Base-by-base conservation (phyloP, 2,113 vertebrate genomes). In the Myrmecobius fasciatus region DNA sequence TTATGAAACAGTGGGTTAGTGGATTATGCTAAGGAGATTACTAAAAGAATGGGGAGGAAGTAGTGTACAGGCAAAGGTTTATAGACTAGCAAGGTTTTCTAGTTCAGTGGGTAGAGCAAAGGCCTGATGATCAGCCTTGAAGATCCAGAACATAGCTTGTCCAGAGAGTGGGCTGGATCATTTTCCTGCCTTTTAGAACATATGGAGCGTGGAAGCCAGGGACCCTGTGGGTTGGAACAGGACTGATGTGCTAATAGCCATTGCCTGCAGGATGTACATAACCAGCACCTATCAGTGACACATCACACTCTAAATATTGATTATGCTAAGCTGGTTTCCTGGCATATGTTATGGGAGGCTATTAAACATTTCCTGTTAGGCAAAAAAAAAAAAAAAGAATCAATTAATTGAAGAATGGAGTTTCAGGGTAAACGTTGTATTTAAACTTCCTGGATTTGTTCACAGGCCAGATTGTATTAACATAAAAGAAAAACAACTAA, bases 291-390 rank as follows among this genome's bases (percentile, higher is more conserved):
- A 96, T 97, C 97, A 96, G 96, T 94, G 92, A 97, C 96, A 97
- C 97, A 96, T 96, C 98, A 97, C 94, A 97, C 92, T 97, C 96
- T 97, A 97, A 98, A 97, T 98, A 98, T 98, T 97, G 98, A 98
- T 97, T 97, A 97, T 97, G 92, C 96, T 83, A 96, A 96, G 96
- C 96, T 96, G 95, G 97, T 93, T 97, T 98, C 97, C 97, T 97
- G 98, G 95, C 97, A 95, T 91, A 96, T 95, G 95, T 96, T 96
- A 96, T 96, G 96, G 95, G 93, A 94, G 95, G 96, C 95, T 98
- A 95, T 95, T 94, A 97, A 96, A 96, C 95, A 94, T 93, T 97
- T 96, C 96, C 97, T 97, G 96, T 94, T 97, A 97, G 95, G 96
- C 97, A 5, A 97, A 51, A 14, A 96, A 96, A 96, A 95, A 96